Conservation (phyloP, 2,888 invertebrate species). For the Hirtodrosophila confusa region DNA sequence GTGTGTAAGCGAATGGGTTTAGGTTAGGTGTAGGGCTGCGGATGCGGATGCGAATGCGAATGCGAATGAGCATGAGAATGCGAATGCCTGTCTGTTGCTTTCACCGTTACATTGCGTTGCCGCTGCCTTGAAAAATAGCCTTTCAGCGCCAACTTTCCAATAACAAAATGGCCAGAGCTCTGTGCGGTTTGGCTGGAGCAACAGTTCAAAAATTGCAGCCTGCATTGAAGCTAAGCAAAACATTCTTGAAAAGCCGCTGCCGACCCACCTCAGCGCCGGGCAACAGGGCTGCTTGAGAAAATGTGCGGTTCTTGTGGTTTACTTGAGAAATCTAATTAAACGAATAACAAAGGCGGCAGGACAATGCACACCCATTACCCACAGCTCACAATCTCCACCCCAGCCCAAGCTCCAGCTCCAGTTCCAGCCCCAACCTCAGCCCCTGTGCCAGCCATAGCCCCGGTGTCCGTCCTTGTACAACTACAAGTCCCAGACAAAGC, state of each 20-base stretch:
- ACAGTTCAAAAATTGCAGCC: constrained; percentile 57
- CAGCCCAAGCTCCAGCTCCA: too few relatives aligned
- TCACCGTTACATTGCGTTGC: constrained; percentile 20
- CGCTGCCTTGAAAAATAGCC: constrained; percentile 60
- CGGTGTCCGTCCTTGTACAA: too few relatives aligned
- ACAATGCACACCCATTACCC: constrained; percentile 29
- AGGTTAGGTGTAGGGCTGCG: neutral
- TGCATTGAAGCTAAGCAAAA: constrained; percentile 52
- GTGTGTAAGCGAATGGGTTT: constrained; percentile 22
- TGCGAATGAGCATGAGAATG: constrained; percentile 10
- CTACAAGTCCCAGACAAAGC: neutral
- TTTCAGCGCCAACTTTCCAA: constrained; percentile 62
- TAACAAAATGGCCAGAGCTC: constrained; percentile 53
- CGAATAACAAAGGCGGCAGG: constrained; percentile 63
- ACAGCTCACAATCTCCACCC: neutral
- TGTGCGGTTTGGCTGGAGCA: constrained; percentile 44
- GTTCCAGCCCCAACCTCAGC: neutral
- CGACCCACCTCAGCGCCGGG: constrained; percentile 15
- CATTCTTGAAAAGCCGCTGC: constrained; percentile 47
- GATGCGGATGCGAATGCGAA: constrained; percentile 8
- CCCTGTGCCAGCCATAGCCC: constrained; percentile 3
- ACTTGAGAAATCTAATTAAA: constrained; percentile 80
- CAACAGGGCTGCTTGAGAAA: constrained; percentile 61
- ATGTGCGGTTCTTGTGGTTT: constrained; percentile 78
- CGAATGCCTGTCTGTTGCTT: constrained; percentile 6